Evolutionary conservation across 1,140 invertebrate species (phyloP).

Genomic region (Ostrea denselamellosa): DNA sequence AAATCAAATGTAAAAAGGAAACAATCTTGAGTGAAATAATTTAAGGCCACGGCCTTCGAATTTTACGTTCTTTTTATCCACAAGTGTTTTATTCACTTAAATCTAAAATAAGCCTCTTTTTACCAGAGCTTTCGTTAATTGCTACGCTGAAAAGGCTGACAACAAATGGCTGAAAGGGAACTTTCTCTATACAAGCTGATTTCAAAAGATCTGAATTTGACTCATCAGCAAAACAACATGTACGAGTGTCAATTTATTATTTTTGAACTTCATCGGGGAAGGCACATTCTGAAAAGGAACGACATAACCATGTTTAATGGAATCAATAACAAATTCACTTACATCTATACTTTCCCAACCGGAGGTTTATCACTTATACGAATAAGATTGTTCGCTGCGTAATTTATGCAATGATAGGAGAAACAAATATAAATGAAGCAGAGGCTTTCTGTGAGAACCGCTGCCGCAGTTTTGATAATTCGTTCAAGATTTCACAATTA

Average conservation of each 20-base stretch:
- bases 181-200: not conserved
- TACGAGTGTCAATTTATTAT: slow-evolving; percentile 41
- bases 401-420: not conserved
- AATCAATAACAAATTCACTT: slow-evolving; percentile 46
- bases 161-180: not conserved
- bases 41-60: slow-evolving; percentile 45
- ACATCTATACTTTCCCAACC: slow-evolving; percentile 37
- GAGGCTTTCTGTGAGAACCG: too few relatives aligned
- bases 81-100: slow-evolving; percentile 39
- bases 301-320: slow-evolving; percentile 46
- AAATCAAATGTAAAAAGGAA: slow-evolving; percentile 52
- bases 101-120: slow-evolving; percentile 35
- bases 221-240: not conserved
- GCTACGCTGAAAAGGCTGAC: not conserved
- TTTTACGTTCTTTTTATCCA: slow-evolving; percentile 42
- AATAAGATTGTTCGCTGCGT: slow-evolving; percentile 38
- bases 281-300: slow-evolving; percentile 44
- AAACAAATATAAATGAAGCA: too few relatives aligned
- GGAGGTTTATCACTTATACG: slow-evolving; percentile 42
- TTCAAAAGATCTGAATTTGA: not conserved
- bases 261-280: not conserved
- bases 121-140: not conserved
- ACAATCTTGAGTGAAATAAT: slow-evolving; percentile 18
- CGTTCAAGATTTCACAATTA: too few relatives aligned
- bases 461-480: too few relatives aligned